Evolutionary conservation across 2,113 vertebrate species (phyloP), one percentile per base, ranked within the genome.

Genomic region (Polypterus bichir): DNA sequence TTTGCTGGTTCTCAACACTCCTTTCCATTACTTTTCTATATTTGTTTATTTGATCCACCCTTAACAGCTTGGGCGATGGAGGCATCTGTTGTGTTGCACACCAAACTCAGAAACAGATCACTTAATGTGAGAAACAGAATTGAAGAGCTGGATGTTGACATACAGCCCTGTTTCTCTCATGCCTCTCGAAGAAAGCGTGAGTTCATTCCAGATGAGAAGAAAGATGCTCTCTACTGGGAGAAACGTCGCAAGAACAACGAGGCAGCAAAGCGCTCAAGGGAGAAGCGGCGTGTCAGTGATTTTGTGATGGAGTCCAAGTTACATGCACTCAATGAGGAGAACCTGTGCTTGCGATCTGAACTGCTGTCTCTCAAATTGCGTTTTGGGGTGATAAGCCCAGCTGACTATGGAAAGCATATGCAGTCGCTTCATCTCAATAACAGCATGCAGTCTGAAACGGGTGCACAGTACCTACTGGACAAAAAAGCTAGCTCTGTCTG

Each of bases 201-300:
- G 59, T 97, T 98, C 81, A 92, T 83, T 71, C 90, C 93, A 0
- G 88, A 91, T 0, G 85, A 94, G 52, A 89, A 86, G 76, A 97
- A 98, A 80, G 92, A 97, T 67, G 79, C 59, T 3, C 68, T 62
- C 53, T 97, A 98, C 76, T 97, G 95, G 95, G 90, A 93, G 74
- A 97, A 92, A 71, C 76, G 93, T 5, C 82, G 75, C 9, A 93
- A 88, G 79, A 95, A 97, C 76, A 97, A 97, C 0, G 91, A 92
- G 62, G 89, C 92, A 0, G 92, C 92, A 70, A 94, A 89, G 66
- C 81, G 88, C n/a, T 97, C 93, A 0, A 77, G 95, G 44, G 89
- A 96, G 68, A 97, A 92, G 79, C 78, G 82, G 48, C 73, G 74
- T 3, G 77, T 88, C 48, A 86, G 82, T 0, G 90, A 97, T n/a